These are phyloP conservation scores for Belgica antarctica DNA, from an alignment of 2,888 invertebrate species.

Conservation along the genomic window DNA sequence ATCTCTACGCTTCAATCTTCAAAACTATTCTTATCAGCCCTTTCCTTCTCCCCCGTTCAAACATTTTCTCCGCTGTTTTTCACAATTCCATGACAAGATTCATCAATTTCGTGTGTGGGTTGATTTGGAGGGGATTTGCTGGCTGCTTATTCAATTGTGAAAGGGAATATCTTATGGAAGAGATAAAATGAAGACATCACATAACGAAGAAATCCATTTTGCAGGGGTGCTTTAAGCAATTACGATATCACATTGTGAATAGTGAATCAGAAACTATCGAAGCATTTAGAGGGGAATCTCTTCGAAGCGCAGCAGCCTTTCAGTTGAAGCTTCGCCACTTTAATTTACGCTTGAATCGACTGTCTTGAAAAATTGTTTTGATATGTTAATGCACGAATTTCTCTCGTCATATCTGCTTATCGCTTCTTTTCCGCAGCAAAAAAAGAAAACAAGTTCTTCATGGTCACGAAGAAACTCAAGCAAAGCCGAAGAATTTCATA, in stretches of 20 bases:
- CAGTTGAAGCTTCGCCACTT: too few species aligned
- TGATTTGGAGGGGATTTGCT: neutral
- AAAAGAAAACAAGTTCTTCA: too few species aligned
- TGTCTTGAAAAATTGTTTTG: neutral
- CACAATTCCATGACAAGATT: slow-evolving; percentile 1
- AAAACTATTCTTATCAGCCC: neutral
- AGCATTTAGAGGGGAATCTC: too few species aligned
- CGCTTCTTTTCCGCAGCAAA: too few species aligned
- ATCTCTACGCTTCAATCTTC: neutral
- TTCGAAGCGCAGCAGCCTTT: too few species aligned
- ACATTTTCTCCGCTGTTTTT: neutral
- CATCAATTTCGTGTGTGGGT: slow-evolving; percentile 22
- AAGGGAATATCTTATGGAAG: neutral
- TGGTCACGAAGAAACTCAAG: neutral
- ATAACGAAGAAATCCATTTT: neutral
- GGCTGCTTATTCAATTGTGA: neutral
- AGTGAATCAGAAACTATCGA: too few species aligned
- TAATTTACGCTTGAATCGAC: too few species aligned
- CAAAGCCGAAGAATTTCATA: neutral
- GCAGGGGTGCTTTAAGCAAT: too few species aligned
- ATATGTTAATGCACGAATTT: neutral
- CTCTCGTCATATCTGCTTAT: neutral
- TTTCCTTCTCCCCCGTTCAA: neutral
- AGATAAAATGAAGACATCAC: too few species aligned
- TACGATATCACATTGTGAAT: too few species aligned